Percentiles rank a stretch among this genome's conserved stretches.
phyloP scores from a whole-genome alignment of 2,888 invertebrate species.

The Noctua comes region DNA sequence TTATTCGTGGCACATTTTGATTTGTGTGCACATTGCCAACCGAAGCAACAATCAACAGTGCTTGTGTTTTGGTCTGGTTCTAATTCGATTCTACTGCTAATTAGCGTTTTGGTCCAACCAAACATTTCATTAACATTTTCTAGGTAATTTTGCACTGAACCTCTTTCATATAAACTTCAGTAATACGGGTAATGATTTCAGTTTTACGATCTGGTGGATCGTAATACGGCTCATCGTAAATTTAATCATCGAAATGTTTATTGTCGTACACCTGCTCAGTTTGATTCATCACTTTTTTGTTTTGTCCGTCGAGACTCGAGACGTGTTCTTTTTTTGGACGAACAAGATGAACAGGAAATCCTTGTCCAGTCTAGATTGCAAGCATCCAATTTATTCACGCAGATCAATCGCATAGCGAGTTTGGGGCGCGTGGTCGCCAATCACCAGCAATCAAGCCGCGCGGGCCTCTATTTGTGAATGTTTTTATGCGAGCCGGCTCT shows the following conservation, averaged over 20 bases:
- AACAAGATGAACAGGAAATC: slow-evolving; percentile 64
- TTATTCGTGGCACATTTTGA: slow-evolving; percentile 74
- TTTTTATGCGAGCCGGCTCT: slow-evolving; percentile 80
- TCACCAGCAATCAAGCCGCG: slow-evolving; percentile 77
- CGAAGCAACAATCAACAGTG: slow-evolving; percentile 50
- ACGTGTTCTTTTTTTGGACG: slow-evolving; percentile 52
- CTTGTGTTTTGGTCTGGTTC: slow-evolving; percentile 63
- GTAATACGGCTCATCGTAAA: slow-evolving; percentile 73
- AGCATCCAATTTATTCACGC: slow-evolving; percentile 72
- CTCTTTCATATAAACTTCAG: slow-evolving; percentile 54
- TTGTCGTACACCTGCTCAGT: slow-evolving; percentile 75
- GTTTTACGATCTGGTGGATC: slow-evolving; percentile 73
- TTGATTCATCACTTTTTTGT: slow-evolving; percentile 71
- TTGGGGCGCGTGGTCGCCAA: slow-evolving; percentile 72
- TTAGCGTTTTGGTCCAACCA: slow-evolving; percentile 53
- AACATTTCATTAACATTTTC: slow-evolving; percentile 61
- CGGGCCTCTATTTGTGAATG: slow-evolving; percentile 82
- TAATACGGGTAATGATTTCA: slow-evolving; percentile 67
- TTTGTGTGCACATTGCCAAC: slow-evolving; percentile 71
- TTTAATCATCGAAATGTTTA: slow-evolving; percentile 73
- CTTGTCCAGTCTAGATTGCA: slow-evolving; percentile 64
- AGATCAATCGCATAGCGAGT: slow-evolving; percentile 76
- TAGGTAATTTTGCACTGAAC: slow-evolving; percentile 34
- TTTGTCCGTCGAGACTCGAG: slow-evolving; percentile 61
- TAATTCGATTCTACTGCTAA: slow-evolving; percentile 58